phyloP scores from a whole-genome alignment of 2,888 invertebrate genomes.

The Volucella inanis region DNA sequence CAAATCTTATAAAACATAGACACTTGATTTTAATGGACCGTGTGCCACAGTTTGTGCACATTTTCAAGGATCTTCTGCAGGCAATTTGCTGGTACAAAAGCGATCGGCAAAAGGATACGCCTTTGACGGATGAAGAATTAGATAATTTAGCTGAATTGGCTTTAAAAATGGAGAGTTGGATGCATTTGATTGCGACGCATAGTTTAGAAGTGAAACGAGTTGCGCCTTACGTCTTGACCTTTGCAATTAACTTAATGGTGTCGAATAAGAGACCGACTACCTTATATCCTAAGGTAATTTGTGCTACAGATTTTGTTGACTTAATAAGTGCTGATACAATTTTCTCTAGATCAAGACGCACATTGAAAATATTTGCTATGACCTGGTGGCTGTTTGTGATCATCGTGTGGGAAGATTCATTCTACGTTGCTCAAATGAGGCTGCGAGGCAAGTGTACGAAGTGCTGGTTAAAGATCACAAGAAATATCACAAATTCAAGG shows the following conservation, averaged over 20 bases:
- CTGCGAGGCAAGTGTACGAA: conserved; percentile 81
- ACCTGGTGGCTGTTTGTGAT: conserved; percentile 81
- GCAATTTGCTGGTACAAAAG: conserved; percentile 81
- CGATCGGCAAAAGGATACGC: conserved; percentile 79
- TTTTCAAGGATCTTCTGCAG: conserved; percentile 81
- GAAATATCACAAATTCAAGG: conserved; percentile 82
- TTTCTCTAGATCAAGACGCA: conserved; percentile 81
- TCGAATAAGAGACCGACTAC: conserved; percentile 81
- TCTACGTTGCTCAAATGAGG: conserved; percentile 81
- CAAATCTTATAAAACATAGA: conserved; percentile 78
- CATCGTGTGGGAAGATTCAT: conserved; percentile 82
- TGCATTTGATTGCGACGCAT: conserved; percentile 78
- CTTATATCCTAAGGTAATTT: conserved; percentile 80
- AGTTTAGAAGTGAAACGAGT: conserved; percentile 80
- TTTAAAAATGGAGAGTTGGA: conserved; percentile 80
- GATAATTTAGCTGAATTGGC: conserved; percentile 80
- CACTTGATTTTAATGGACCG: conserved; percentile 79
- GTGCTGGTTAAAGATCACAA: conserved; percentile 80
- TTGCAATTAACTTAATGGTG: conserved; percentile 81
- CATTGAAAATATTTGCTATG: conserved; percentile 81
- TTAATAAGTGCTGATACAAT: neutral
- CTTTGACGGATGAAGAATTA: conserved; percentile 78
- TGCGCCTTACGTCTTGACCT: conserved; percentile 81
- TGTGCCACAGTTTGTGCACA: conserved; percentile 79
- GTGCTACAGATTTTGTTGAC: neutral